Evolutionary conservation across 2,113 vertebrate genomes (phyloP).

Genomic region (Protobothrops mucrosquamatus): DNA sequence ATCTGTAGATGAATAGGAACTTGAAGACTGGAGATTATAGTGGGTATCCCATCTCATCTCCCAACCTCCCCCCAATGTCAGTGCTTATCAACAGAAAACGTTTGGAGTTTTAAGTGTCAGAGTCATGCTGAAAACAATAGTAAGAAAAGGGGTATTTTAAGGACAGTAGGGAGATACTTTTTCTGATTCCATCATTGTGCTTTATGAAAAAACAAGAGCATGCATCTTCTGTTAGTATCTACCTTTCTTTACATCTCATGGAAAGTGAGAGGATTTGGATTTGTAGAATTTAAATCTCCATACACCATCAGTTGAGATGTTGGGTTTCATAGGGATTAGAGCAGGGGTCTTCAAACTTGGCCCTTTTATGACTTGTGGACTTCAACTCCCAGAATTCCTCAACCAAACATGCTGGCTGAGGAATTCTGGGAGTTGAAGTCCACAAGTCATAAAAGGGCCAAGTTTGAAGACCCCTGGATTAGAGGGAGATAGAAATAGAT

Average conservation of each 20-base stretch:
- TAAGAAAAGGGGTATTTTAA: not conserved
- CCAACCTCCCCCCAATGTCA: accelerated
- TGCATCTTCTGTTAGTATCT: not conserved
- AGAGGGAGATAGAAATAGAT: no score
- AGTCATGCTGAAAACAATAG: not conserved
- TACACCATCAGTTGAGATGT: not conserved
- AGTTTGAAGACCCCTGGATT: no score
- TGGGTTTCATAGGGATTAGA: no score
- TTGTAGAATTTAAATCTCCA: not conserved
- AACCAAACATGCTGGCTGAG: no score
- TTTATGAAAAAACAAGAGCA: not conserved
- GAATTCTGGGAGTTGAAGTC: no score
- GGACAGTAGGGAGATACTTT: not conserved
- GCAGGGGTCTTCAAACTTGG: no score
- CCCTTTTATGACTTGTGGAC: no score
- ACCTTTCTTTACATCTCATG: not conserved
- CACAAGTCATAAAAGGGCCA: no score
- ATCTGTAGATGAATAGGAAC: not conserved
- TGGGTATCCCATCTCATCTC: not conserved
- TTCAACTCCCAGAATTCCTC: no score
- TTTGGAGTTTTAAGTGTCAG: not conserved
- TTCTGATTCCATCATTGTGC: not conserved
- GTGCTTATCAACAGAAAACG: not conserved
- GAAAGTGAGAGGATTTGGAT: not conserved
- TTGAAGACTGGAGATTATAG: not conserved